Evolutionary conservation across 1,140 invertebrate genomes (phyloP).

Genomic region (Drosophila pallidifrons): DNA sequence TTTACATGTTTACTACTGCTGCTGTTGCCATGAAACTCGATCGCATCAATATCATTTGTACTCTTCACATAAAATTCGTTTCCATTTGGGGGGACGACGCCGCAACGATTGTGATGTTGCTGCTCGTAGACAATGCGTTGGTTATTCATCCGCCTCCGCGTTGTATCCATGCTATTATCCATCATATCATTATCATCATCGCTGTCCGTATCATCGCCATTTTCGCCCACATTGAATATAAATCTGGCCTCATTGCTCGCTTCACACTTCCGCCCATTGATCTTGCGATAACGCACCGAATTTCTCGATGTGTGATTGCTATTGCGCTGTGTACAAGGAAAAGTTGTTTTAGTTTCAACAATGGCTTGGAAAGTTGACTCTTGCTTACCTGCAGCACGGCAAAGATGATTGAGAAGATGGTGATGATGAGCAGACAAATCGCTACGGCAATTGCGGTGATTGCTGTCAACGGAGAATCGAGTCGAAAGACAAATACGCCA

Average conservation of each 20-base stretch:
- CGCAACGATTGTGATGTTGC: conserved; percentile 31
- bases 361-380: not conserved
- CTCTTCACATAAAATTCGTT: conserved; percentile 78
- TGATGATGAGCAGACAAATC: conserved; percentile 88
- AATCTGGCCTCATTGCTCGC: conserved; percentile 62
- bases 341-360: not conserved
- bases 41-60: conserved; percentile 82
- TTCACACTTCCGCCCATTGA: conserved; percentile 44
- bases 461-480: conserved; percentile 86
- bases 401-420: conserved; percentile 89
- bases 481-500: conserved; percentile 73
- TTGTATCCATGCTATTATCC: conserved; percentile 37
- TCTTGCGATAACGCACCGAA: conserved; percentile 70
- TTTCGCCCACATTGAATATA: conserved; percentile 71
- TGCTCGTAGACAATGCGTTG: conserved; percentile 56
- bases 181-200: conserved; percentile 49
- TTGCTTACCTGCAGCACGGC: conserved; percentile 88
- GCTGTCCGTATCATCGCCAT: conserved; percentile 62
- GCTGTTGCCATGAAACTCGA: conserved; percentile 68
- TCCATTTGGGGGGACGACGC: conserved; percentile 49
- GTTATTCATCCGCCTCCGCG: conserved; percentile 1
- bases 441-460: conserved; percentile 88
- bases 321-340: conserved; percentile 52
- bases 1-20: conserved; percentile 25
- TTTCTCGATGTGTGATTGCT: conserved; percentile 69